Base-by-base conservation (phyloP, 2,888 invertebrate genomes). In the Rotaria macrura region DNA sequence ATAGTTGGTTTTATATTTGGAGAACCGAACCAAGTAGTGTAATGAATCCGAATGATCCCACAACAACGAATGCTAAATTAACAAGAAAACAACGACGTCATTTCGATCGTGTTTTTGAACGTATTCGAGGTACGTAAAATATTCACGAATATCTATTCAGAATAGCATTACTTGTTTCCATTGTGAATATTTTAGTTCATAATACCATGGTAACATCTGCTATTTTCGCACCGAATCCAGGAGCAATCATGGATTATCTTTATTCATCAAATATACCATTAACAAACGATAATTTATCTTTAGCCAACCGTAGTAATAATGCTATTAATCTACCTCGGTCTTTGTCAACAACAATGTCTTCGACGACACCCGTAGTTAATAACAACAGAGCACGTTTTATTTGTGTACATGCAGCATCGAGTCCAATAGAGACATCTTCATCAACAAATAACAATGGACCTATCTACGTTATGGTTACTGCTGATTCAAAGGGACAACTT, bases 1-100 rank as follows among this genome's bases (percentile, higher is more conserved):
- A 99, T 92, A 95, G 96, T 89, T 96, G 96, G 91, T 95, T 98
- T 88, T 99, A 97, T 90, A 94, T 98, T 85, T 99, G 99, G 99
- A 95, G 96, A 91, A 97, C 86, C 5, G 83, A 84, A 10, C 79
- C 79, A 4, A 43, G 23, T 43, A n/a, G 14, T 79, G n/a, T 23
- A 2, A 10, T 43, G n/a, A 43, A 40, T 40, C 2, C 25, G 3
- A 79, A 79, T 79, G n/a, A n/a, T 12, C 43, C 20, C 12, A 43
- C 2, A 23, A 43, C 43, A 43, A 9, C 65, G 2, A 34, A 38
- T 65, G 65, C 65, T 34, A 79, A 79, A 43, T 79, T 79, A 79
- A 43, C 79, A 40, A 25, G 43, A 79, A 79, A 79, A n/a, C 79
- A 79, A 3, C 92, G 98, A 84, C 92, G 97, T 84, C 98, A 99